Conservation (phyloP, 1,140 invertebrate genomes). For the Drosophila sp. region DNA sequence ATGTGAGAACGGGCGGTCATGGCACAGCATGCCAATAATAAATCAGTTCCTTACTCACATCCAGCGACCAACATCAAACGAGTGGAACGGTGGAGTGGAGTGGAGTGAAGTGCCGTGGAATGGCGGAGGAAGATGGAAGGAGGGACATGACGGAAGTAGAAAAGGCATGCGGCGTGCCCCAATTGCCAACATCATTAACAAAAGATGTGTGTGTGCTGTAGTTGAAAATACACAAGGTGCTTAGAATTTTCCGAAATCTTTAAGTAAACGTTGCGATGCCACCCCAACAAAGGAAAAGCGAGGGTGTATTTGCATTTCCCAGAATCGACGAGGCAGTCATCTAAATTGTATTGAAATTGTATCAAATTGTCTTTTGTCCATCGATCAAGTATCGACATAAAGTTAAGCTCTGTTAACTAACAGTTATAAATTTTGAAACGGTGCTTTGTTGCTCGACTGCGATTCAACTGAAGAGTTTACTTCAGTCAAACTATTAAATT, state of each 20-base stretch:
- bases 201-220: slow-evolving; percentile 20
- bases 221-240: slow-evolving; percentile 7
- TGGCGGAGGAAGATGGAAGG: slow-evolving; percentile 19
- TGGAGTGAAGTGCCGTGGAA: background rate
- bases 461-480: too few relatives aligned
- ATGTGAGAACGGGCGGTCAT: slow-evolving; percentile 37
- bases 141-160: slow-evolving; percentile 6
- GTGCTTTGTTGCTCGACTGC: too few relatives aligned
- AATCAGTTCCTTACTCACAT: slow-evolving; percentile 47
- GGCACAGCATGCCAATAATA: slow-evolving; percentile 48
- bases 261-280: slow-evolving; percentile 33
- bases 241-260: slow-evolving; percentile 37
- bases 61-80: background rate
- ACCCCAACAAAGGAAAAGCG: background rate
- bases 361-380: background rate
- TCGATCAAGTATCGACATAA: background rate
- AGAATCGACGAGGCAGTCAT: background rate
- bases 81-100: background rate
- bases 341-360: background rate
- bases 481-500: too few relatives aligned
- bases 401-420: too few relatives aligned
- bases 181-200: slow-evolving; percentile 56
- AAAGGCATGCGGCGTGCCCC: slow-evolving; percentile 44
- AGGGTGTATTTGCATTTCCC: background rate
- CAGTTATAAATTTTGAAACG: too few relatives aligned